phyloP scores from a whole-genome alignment of 2,113 vertebrate species.

The Murina feae region DNA sequence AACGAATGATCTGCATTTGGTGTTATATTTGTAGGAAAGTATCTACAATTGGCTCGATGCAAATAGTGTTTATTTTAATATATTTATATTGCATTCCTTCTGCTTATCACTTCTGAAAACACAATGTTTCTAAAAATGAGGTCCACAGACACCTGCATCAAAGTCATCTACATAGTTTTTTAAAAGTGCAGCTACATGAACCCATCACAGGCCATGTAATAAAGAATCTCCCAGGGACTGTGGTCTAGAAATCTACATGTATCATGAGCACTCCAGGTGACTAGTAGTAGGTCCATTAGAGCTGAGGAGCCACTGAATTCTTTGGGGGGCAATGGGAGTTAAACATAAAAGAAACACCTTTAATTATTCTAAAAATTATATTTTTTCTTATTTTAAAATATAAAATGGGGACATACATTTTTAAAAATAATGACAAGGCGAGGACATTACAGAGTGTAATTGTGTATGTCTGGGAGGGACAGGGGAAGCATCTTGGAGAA shows the following conservation, averaged over 20 bases:
- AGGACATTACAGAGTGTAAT: neutral
- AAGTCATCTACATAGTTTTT: neutral
- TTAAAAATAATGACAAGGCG: neutral
- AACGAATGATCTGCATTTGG: slow-evolving; percentile 21
- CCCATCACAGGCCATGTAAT: neutral
- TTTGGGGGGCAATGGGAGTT: neutral
- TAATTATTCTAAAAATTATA: neutral
- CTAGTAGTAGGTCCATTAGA: neutral
- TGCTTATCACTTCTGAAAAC: neutral
- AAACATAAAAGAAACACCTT: neutral
- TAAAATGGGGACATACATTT: neutral
- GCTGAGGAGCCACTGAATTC: neutral
- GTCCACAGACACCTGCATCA: neutral
- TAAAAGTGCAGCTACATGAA: neutral
- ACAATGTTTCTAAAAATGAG: slow-evolving; percentile 11
- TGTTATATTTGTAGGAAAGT: slow-evolving; percentile 18
- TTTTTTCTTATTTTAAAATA: neutral
- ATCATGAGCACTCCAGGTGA: neutral
- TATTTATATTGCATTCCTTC: slow-evolving; percentile 8
- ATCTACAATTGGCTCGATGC: neutral
- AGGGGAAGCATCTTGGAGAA: neutral
- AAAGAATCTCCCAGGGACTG: neutral
- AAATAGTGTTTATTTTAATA: neutral
- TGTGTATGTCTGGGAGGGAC: neutral
- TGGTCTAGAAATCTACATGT: neutral